Conservation (phyloP, 2,113 vertebrate genomes). For the Oostethus manadensis region DNA sequence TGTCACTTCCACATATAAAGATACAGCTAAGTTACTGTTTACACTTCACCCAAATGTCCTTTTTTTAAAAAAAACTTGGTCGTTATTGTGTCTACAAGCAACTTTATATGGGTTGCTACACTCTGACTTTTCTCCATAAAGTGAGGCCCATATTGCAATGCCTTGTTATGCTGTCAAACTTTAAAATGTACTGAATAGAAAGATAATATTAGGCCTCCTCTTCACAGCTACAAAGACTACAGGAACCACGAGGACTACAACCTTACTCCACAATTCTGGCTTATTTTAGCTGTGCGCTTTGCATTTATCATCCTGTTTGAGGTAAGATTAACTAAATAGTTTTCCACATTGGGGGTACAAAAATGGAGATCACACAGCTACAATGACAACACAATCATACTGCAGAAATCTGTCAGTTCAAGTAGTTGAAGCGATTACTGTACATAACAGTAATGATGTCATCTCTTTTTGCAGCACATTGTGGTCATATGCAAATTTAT, state of each 20-base stretch:
- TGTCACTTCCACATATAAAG: not conserved
- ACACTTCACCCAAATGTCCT: too few relatives aligned
- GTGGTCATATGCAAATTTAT: constrained; percentile 86
- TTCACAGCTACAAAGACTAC: constrained; percentile 87
- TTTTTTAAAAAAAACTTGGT: too few relatives aligned
- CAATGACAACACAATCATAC: too few relatives aligned
- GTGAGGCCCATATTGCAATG: not conserved
- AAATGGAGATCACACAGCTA: not conserved
- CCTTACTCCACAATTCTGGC: constrained; percentile 82
- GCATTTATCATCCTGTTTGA: constrained; percentile 92
- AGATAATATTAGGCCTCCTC: not conserved
- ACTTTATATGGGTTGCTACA: too few relatives aligned
- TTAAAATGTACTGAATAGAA: not conserved
- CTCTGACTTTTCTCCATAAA: not conserved
- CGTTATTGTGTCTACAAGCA: too few relatives aligned
- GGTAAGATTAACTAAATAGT: constrained; percentile 56
- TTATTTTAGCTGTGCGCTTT: constrained; percentile 84
- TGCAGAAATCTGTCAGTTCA: too few relatives aligned
- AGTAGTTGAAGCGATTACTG: not conserved
- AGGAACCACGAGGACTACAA: constrained; percentile 71
- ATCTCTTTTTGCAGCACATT: constrained; percentile 76
- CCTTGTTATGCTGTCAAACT: not conserved
- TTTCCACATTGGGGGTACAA: not conserved
- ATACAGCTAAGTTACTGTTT: not conserved
- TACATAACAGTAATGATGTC: not conserved